Conservation (phyloP, 2,797 vertebrate genomes). For the Fratercula arctica region DNA sequence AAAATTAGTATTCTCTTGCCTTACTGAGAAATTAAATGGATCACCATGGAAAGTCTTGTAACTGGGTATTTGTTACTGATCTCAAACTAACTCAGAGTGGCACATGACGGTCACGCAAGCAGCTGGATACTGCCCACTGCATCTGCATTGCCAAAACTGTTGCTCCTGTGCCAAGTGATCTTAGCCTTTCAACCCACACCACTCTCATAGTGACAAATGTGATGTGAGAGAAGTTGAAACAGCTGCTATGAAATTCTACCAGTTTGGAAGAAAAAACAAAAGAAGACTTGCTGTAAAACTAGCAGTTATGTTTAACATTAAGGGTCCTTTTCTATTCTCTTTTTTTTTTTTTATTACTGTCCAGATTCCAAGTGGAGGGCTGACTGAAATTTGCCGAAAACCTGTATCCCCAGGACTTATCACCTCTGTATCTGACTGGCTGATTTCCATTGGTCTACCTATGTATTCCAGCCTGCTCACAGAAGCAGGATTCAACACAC, state of each 20-base stretch:
- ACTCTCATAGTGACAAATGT: background rate
- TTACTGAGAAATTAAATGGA: background rate
- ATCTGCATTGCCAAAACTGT: background rate
- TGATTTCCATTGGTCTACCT: slow-evolving; percentile 91
- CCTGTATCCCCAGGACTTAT: slow-evolving; percentile 82
- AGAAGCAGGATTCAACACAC: slow-evolving; percentile 84
- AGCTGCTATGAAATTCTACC: background rate
- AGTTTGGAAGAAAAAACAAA: background rate
- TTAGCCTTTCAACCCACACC: background rate
- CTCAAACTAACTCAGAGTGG: background rate
- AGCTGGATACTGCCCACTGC: background rate
- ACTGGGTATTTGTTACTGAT: background rate
- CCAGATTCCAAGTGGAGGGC: slow-evolving; percentile 94
- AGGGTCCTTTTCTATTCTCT: background rate
- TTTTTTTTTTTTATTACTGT: background rate
- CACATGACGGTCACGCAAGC: background rate
- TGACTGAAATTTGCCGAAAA: slow-evolving; percentile 93
- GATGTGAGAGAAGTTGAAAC: background rate
- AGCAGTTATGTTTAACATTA: background rate
- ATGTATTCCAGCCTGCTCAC: slow-evolving; percentile 86
- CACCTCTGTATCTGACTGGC: slow-evolving; percentile 89
- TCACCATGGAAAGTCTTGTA: background rate
- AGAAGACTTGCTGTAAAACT: background rate
- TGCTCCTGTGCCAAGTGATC: background rate
- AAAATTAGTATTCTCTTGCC: background rate